Percentiles rank a stretch among this genome's conserved stretches.
Conservation (phyloP, 2,113 vertebrate species). For the Tupaia chinensis region DNA sequence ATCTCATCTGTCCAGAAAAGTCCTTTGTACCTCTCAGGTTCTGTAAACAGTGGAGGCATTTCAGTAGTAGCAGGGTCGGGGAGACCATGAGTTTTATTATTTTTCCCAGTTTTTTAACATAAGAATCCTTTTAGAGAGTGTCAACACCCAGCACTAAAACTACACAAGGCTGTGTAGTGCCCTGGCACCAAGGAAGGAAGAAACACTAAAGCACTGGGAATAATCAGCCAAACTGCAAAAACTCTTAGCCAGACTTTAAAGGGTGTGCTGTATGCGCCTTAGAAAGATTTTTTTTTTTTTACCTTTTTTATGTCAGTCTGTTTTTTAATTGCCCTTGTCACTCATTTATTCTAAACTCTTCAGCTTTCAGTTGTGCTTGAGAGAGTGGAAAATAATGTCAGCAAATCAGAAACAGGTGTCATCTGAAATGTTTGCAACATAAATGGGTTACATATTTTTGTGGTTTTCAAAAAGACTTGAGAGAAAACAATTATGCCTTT, state of each 20-base stretch:
- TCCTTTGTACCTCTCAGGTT: neutral
- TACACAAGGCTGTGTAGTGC: no score
- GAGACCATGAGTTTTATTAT: neutral
- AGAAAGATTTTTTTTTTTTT: slow-evolving; percentile 33
- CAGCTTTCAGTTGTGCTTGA: slow-evolving; percentile 56
- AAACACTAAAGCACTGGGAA: neutral
- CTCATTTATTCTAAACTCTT: slow-evolving; percentile 61
- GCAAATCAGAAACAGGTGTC: slow-evolving; percentile 75
- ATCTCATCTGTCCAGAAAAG: neutral
- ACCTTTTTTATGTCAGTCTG: neutral
- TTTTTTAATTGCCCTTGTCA: slow-evolving; percentile 36
- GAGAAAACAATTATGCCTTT: slow-evolving; percentile 60
- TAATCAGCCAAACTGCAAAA: neutral
- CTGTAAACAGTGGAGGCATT: neutral
- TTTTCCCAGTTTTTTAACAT: neutral
- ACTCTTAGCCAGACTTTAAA: slow-evolving; percentile 21
- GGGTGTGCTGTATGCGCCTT: neutral
- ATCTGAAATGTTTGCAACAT: slow-evolving; percentile 45
- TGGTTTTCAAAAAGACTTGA: slow-evolving; percentile 62
- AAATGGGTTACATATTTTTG: slow-evolving; percentile 72
- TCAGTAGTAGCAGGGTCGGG: neutral
- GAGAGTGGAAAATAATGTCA: slow-evolving; percentile 66
- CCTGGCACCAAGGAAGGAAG: neutral
- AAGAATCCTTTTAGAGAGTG: neutral
- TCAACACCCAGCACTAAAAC: neutral